These are phyloP conservation scores for Tolypeutes matacus DNA, from an alignment of 2,797 vertebrate species.

Conservation along the genomic window DNA sequence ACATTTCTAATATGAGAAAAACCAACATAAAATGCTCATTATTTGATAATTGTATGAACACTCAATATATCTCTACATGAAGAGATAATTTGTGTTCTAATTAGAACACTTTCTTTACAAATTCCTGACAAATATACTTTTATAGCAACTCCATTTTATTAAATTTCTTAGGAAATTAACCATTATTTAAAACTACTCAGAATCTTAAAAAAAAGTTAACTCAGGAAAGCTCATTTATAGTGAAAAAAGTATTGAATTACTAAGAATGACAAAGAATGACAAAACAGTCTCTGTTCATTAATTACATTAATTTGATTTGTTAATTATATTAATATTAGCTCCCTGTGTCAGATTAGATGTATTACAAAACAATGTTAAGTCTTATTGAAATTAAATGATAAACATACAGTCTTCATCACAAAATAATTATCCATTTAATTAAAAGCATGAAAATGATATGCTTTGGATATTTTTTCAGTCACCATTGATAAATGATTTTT, in stretches of 20 bases:
- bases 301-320: slow-evolving; percentile 55
- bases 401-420: slow-evolving; percentile 6
- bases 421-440: background rate
- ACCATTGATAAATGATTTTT: background rate
- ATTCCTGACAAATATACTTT: slow-evolving; percentile 49
- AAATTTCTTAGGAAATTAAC: slow-evolving; percentile 58
- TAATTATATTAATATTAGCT: slow-evolving; percentile 63
- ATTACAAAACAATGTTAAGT: slow-evolving; percentile 50
- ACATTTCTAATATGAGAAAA: slow-evolving; percentile 51
- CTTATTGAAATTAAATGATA: background rate
- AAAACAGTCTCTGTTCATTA: slow-evolving; percentile 61
- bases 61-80: slow-evolving; percentile 57
- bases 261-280: slow-evolving; percentile 44
- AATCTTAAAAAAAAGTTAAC: slow-evolving; percentile 21
- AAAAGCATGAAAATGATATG: background rate
- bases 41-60: slow-evolving; percentile 72
- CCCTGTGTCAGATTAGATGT: background rate
- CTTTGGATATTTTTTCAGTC: background rate
- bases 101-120: slow-evolving; percentile 55
- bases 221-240: slow-evolving; percentile 21
- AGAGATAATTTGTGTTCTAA: too few species aligned
- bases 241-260: slow-evolving; percentile 48
- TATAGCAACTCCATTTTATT: slow-evolving; percentile 56
- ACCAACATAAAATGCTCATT: slow-evolving; percentile 58
- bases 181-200: slow-evolving; percentile 65